Evolutionary conservation across 2,888 invertebrate species (phyloP).

Genomic region (Eristalinus aeneus): DNA sequence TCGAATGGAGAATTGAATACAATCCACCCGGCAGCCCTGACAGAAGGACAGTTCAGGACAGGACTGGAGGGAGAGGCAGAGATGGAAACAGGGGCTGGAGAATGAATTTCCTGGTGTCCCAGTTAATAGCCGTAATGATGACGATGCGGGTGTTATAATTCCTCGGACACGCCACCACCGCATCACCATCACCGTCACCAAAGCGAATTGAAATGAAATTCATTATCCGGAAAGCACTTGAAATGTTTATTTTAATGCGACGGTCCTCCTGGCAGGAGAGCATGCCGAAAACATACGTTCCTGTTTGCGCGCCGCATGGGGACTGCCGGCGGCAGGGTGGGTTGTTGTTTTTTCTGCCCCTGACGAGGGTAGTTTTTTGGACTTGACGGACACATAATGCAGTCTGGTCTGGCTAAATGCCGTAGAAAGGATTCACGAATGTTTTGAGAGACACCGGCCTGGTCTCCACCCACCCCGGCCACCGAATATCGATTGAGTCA

Average conservation of each 20-base stretch:
- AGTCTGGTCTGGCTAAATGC: background rate
- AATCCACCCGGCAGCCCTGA: conserved; percentile 35
- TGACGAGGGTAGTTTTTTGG: conserved; percentile 56
- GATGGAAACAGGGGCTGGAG: background rate
- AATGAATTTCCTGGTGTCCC: conserved; percentile 35
- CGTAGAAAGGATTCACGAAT: background rate
- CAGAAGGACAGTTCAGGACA: conserved; percentile 22
- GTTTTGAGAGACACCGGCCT: background rate
- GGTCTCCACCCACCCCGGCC: background rate
- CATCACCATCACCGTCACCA: background rate
- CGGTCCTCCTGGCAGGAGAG: conserved; percentile 56
- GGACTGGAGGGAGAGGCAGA: background rate
- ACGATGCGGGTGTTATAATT: conserved; percentile 64
- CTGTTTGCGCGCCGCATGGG: background rate
- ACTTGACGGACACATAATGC: background rate
- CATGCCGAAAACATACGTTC: conserved; percentile 63
- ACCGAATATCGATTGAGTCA: background rate
- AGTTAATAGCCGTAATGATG: conserved; percentile 63
- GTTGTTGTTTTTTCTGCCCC: background rate
- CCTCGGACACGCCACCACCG: conserved; percentile 34
- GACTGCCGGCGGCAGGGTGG: background rate
- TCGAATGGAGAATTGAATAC: conserved; percentile 26
- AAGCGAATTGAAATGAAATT: conserved; percentile 71
- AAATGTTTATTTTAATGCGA: conserved; percentile 72
- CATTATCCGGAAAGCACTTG: conserved; percentile 74